Conservation (phyloP, 2,797 vertebrate genomes). For the Aldrovandia affinis region DNA sequence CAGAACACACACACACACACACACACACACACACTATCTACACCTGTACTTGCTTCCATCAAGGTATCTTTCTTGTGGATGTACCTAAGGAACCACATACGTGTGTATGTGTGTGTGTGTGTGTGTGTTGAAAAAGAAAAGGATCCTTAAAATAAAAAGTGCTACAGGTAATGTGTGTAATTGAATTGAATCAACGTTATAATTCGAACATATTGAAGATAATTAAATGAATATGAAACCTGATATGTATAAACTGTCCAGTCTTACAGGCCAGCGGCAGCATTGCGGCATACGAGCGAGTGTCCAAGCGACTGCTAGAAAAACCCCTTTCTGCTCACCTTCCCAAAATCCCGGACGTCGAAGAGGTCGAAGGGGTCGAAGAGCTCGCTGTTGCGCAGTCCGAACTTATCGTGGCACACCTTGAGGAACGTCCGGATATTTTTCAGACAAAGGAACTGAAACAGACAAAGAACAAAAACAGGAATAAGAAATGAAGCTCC, state of each 20-base stretch:
- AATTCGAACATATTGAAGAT: neutral
- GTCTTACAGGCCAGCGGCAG: neutral
- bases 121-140: neutral
- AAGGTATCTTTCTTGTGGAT: neutral
- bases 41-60: neutral
- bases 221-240: too few species aligned
- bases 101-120: neutral
- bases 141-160: neutral
- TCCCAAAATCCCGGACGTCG: slow-evolving; percentile 95
- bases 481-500: neutral
- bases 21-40: neutral
- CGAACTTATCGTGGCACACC: slow-evolving; percentile 95
- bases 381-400: slow-evolving; percentile 90
- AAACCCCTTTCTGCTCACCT: slow-evolving; percentile 78
- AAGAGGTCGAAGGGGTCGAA: slow-evolving; percentile 99
- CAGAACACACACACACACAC: neutral
- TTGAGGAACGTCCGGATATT: slow-evolving; percentile 97
- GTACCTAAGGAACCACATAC: neutral
- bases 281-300: neutral
- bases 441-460: slow-evolving; percentile 94
- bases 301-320: neutral
- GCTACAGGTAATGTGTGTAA: neutral
- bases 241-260: neutral
- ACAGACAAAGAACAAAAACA: slow-evolving; percentile 29
- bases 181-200: neutral